These are phyloP conservation scores for Anthopleura sola DNA, from an alignment of 64 coral and sea anemone genomes.

Conservation along the genomic window DNA sequence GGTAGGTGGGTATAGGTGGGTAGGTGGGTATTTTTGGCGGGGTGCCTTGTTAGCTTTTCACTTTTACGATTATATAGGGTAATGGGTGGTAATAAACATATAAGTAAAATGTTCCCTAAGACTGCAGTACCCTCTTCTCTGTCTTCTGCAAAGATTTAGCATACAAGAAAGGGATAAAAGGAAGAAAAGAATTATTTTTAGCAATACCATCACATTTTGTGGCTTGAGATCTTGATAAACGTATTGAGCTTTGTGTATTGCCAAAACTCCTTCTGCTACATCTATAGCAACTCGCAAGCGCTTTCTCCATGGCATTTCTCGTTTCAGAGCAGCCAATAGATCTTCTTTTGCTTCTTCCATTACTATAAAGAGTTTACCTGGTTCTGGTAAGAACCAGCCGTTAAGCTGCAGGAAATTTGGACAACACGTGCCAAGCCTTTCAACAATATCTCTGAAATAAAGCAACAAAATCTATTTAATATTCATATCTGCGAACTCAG, in stretches of 20 bases:
- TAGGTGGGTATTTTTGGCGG: too few relatives aligned
- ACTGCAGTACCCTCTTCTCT: not conserved
- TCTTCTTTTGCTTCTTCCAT: constrained; percentile 40
- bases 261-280: constrained; percentile 47
- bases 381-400: constrained; percentile 36
- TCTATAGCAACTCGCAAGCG: constrained; percentile 40
- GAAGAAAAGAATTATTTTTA: too few relatives aligned
- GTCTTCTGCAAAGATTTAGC: not conserved
- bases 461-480: not conserved
- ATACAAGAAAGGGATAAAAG: not conserved
- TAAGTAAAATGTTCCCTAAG: too few relatives aligned
- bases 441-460: not conserved
- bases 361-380: constrained; percentile 29
- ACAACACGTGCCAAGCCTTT: not conserved
- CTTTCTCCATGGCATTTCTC: constrained; percentile 24
- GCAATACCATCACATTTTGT: constrained; percentile 46
- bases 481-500: not conserved
- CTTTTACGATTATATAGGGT: too few relatives aligned
- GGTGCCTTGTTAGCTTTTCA: too few relatives aligned
- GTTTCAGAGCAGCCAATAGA: constrained; percentile 16
- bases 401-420: constrained; percentile 31
- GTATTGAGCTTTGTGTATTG: constrained; percentile 36
- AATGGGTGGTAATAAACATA: too few relatives aligned
- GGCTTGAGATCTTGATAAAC: constrained; percentile 55
- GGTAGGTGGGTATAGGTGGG: too few relatives aligned